Percentiles rank a stretch among this genome's conserved stretches.
Conservation (phyloP, 2,888 invertebrate genomes). For the Cremastobaeus sp. region DNA sequence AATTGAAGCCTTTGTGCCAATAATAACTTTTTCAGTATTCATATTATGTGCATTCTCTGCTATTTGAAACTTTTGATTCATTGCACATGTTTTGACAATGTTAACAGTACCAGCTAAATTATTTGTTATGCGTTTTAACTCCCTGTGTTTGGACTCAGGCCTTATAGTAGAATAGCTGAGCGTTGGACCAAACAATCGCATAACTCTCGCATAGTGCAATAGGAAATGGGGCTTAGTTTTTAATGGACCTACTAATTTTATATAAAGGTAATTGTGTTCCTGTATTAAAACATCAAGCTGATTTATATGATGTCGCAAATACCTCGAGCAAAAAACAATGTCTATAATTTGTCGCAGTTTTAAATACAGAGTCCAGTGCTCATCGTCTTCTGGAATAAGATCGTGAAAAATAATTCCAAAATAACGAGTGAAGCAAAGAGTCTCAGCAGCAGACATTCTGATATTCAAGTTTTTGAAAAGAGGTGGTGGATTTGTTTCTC, state of each 20-base stretch:
- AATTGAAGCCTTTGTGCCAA: too few species aligned
- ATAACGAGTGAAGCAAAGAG: conserved; percentile 27
- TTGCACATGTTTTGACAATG: conserved; percentile 21
- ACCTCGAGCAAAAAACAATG: conserved; percentile 13
- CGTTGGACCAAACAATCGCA: conserved; percentile 20
- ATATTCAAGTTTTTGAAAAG: conserved; percentile 7
- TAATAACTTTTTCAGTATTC: background rate
- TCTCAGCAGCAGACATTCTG: conserved; percentile 34
- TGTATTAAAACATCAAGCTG: conserved; percentile 22
- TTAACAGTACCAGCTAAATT: conserved; percentile 26
- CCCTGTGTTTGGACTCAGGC: conserved; percentile 31
- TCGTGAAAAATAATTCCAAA: conserved; percentile 32
- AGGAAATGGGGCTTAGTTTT: conserved; percentile 37
- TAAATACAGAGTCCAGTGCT: conserved; percentile 28
- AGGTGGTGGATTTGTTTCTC: conserved; percentile 15
- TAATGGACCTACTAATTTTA: conserved; percentile 24
- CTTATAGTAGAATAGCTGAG: conserved; percentile 32
- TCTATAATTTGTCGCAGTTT: conserved; percentile 34
- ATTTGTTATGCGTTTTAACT: conserved; percentile 19
- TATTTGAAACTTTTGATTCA: conserved; percentile 29
- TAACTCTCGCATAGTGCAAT: conserved; percentile 20
- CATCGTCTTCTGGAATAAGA: conserved; percentile 24
- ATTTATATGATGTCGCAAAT: conserved; percentile 14
- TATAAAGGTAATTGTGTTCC: conserved; percentile 28
- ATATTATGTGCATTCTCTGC: conserved; percentile 3